Evolutionary conservation across 2,888 invertebrate species (phyloP).

Genomic region (Plagiodera versicolora): DNA sequence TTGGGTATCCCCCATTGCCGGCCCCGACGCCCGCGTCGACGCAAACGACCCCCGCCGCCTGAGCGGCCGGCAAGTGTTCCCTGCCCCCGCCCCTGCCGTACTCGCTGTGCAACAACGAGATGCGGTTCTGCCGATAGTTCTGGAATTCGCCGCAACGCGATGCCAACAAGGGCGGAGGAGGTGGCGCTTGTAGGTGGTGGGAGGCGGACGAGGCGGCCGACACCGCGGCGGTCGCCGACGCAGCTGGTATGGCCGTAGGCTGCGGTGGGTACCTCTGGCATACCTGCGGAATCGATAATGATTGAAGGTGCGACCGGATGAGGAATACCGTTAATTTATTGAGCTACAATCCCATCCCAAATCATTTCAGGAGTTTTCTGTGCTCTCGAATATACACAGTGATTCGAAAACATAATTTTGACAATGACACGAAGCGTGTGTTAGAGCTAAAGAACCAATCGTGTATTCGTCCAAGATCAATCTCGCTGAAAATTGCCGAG

Average conservation of each 20-base stretch:
- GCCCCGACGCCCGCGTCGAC: conserved; percentile 23
- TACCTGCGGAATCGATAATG: conserved; percentile 8
- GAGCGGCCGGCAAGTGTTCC: conserved; percentile 28
- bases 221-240: conserved; percentile 38
- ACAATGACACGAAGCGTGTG: too few relatives aligned
- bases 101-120: conserved; percentile 68
- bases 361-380: too few relatives aligned
- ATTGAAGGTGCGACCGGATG: too few relatives aligned
- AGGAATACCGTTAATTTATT: too few relatives aligned
- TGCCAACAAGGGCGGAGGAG: conserved; percentile 46
- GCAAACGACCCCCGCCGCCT: conserved; percentile 34
- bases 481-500: too few relatives aligned
- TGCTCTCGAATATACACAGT: too few relatives aligned
- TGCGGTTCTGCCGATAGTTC: conserved; percentile 60
- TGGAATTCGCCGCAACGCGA: conserved; percentile 54
- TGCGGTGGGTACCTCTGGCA: conserved; percentile 54
- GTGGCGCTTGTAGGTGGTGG: conserved; percentile 50
- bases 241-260: conserved; percentile 13
- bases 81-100: conserved; percentile 50
- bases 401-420: too few relatives aligned
- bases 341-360: too few relatives aligned
- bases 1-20: conserved; percentile 19
- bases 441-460: too few relatives aligned
- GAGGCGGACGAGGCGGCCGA: conserved; percentile 51
- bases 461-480: too few relatives aligned